Base-by-base conservation (phyloP, 1,140 invertebrate species). In the Lepidurus couesii region DNA sequence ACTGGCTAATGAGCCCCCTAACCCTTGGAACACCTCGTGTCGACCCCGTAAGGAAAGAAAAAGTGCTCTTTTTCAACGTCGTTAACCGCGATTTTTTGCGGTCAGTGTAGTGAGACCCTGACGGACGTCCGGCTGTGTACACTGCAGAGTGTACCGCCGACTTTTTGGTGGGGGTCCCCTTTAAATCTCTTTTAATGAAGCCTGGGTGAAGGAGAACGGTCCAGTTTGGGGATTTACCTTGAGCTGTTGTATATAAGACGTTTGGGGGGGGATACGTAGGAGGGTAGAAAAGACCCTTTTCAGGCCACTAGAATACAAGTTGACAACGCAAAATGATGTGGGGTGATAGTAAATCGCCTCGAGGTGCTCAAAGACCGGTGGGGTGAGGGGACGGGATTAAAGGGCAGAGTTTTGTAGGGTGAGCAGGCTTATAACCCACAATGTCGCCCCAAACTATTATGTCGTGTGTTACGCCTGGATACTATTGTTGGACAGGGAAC, bases 1-100 rank as follows among this genome's bases (percentile, higher is more conserved):
- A 65, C 53, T 65, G 53, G 53, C 53, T 65, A 65, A 65, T 65
- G 53, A 65, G 53, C 53, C 53, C 13, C 21, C 53, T 13, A 13
- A 10, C 53, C 53, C 53, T 34, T 3, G 34, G 34, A 34, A 34
- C 34, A 34, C 34, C 45, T 47, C 45, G 45, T 47, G 34, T 34
- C 34, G 16, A 65, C 53, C 53, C 53, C 53, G 16, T 16, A 16
- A 47, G 45, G 16, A 47, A 47, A 47, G 44, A 65, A 65, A 65
- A 34, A 34, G 34, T 34, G 13, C 53, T 65, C 53, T 16, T 47
- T 65, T 65, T 65, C 53, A 65, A 47, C 45, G 45, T 47, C 16
- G 10, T 16, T 11, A 47, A 65, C 13, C 53, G 5, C 53, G 13
- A 65, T 65, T 65, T 65, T 65, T 65, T 9, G 4, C n/a, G 53